Evolutionary conservation across 2,113 vertebrate species (phyloP).

Genomic region (Puffinus mauretanicus): DNA sequence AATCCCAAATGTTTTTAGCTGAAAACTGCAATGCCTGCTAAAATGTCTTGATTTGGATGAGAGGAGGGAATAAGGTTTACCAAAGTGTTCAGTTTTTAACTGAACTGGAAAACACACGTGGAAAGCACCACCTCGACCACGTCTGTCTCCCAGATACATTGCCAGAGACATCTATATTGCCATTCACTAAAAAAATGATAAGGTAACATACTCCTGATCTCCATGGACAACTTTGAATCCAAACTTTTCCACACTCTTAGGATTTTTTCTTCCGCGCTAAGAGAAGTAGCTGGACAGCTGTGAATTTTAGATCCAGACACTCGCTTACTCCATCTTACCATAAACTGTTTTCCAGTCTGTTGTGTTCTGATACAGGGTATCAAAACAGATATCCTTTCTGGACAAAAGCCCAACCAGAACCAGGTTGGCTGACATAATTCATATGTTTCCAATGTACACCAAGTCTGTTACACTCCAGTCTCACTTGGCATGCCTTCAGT

Average conservation of each 20-base stretch:
- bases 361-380: slow-evolving; percentile 35
- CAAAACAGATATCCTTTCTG: slow-evolving; percentile 71
- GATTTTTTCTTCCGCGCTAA: neutral
- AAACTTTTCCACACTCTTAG: neutral
- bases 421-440: slow-evolving; percentile 41
- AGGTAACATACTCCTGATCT: neutral
- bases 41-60: neutral
- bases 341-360: slow-evolving; percentile 12
- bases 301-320: neutral
- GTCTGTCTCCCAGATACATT: neutral
- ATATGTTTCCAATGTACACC: neutral
- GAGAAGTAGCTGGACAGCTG: neutral
- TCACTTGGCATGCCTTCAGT: slow-evolving; percentile 42
- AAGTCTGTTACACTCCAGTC: neutral
- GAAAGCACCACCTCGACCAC: neutral
- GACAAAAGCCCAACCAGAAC: slow-evolving; percentile 43
- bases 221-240: neutral
- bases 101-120: neutral
- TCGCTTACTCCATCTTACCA: neutral
- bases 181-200: neutral
- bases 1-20: neutral
- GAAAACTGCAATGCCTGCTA: neutral
- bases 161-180: neutral
- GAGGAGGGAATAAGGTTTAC: neutral
- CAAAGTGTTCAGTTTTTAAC: neutral